Conservation (phyloP, 2,888 invertebrate species). For the Gymnocheta viridis region DNA sequence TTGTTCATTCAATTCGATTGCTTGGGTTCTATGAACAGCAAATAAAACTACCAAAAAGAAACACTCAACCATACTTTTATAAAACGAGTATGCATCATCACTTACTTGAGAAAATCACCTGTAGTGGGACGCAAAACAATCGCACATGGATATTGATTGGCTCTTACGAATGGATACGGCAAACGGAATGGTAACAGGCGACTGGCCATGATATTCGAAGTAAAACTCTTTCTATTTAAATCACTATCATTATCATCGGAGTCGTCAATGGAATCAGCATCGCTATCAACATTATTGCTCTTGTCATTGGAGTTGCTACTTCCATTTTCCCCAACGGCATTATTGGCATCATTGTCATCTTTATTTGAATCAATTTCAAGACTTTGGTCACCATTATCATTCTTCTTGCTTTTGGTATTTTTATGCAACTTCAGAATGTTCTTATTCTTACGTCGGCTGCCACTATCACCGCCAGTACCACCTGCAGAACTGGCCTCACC, state of each 20-base stretch:
- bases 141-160: constrained; percentile 90
- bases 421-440: constrained; percentile 38
- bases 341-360: constrained; percentile 44
- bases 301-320: not conserved
- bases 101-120: constrained; percentile 94
- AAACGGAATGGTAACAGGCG: constrained; percentile 89
- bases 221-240: constrained; percentile 42
- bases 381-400: constrained; percentile 31
- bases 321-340: constrained; percentile 23
- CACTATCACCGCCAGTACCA: constrained; percentile 8
- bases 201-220: constrained; percentile 56
- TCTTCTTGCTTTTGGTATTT: constrained; percentile 46
- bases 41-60: no score
- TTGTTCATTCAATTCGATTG: no score
- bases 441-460: constrained; percentile 54
- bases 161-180: constrained; percentile 93
- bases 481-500: constrained; percentile 34
- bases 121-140: constrained; percentile 93
- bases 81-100: constrained; percentile 66
- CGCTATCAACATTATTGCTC: not conserved
- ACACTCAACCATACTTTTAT: not conserved
- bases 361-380: constrained; percentile 54
- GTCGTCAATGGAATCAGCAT: constrained; percentile 4
- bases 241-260: constrained; percentile 42
- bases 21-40: no score